Evolutionary conservation across 2,888 invertebrate genomes (phyloP).

Genomic region (Phortica okadai): DNA sequence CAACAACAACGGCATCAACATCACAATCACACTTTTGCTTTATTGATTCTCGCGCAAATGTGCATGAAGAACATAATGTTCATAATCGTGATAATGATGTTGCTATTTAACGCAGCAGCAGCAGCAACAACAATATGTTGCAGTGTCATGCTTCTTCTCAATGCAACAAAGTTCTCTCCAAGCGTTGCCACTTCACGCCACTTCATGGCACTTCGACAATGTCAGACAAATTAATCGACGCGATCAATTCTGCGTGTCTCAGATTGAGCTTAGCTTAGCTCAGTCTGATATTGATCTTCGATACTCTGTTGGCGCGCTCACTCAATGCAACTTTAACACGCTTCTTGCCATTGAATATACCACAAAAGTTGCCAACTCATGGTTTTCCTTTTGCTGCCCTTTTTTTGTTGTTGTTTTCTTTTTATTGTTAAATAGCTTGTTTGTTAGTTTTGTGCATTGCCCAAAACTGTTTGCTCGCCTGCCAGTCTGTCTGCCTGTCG

Average conservation of each 20-base stretch:
- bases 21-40: constrained; percentile 30
- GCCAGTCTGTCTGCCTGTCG: constrained; percentile 17
- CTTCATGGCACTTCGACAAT: constrained; percentile 26
- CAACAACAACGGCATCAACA: neutral
- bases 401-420: neutral
- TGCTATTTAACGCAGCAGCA: neutral
- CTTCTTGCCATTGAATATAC: neutral
- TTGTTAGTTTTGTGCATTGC: constrained; percentile 36
- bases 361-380: constrained; percentile 23
- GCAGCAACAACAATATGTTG: constrained; percentile 56
- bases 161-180: constrained; percentile 31
- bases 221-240: constrained; percentile 74
- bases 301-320: constrained; percentile 53
- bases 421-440: constrained; percentile 17
- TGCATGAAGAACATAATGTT: neutral
- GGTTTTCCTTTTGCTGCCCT: neutral
- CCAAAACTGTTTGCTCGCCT: constrained; percentile 71
- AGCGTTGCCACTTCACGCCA: neutral
- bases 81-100: constrained; percentile 15
- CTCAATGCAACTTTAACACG: constrained; percentile 33
- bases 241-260: constrained; percentile 67
- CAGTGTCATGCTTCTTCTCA: constrained; percentile 60
- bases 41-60: constrained; percentile 15
- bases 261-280: constrained; percentile 46
- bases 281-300: constrained; percentile 69